Evolutionary conservation across 2,888 invertebrate genomes (phyloP), one percentile per base, ranked within the genome.

Genomic region (Formica aserva): DNA sequence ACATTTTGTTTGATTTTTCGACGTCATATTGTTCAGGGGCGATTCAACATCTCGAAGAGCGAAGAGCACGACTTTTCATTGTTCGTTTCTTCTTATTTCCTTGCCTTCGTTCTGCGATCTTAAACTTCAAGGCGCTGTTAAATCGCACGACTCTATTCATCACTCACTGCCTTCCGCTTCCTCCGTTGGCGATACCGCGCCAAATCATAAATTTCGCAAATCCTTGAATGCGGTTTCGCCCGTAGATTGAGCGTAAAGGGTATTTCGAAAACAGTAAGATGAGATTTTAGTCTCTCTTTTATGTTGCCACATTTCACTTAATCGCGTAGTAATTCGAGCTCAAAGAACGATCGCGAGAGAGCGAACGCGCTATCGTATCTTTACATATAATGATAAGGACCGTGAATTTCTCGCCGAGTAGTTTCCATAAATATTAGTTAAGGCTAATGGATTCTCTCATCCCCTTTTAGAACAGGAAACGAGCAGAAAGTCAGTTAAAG

Each of bases 161-260:
- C 78, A 78, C 60, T 78, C 78, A 78, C 78, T 78, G 78, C 78
- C 74, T 78, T 72, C 78, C 78, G 78, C 72, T 78, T 78, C 78
- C 72, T 78, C 18, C 77, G 35, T 15, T 55, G 48, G 60, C 45
- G 74, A 72, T 78, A 72, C 74, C 60, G 78, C 74, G 78, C 78
- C 78, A 78, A 78, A 78, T 78, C 78, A 78, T 78, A 78, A 78
- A 78, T 78, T 78, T 72, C 45, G 74, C 60, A 78, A 78, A 78
- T 78, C 74, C 78, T 78, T 72, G 78, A 78, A 78, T 35, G 72
- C 60, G 78, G 74, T 78, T 74, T 22, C 60, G 74, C 78, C 78
- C 60, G 78, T 72, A 78, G 78, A 78, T 78, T 78, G 78, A 72
- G 74, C 45, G 57, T 45, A 72, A 60, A 35, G 45, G 74, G 45